Percentiles rank a stretch among this genome's conserved stretches.
Conservation (phyloP, 1,140 invertebrate species). For the Portunus trituberculatus region DNA sequence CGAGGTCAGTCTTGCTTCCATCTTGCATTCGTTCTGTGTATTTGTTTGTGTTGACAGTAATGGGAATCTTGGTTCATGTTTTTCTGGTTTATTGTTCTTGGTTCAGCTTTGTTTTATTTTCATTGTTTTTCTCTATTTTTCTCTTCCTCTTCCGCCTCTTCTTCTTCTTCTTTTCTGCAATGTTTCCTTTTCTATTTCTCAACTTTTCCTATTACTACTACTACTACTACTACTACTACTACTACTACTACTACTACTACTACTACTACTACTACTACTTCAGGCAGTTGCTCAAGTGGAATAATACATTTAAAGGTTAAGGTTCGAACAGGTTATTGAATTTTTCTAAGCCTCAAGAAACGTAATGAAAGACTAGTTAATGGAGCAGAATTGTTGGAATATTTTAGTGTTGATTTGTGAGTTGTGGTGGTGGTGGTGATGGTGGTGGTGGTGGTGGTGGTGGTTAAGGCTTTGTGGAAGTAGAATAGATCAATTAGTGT, state of each 20-base stretch:
- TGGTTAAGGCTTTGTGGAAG: neutral
- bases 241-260: no score
- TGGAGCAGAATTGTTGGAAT: neutral
- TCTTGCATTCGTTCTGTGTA: no score
- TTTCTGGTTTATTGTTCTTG: no score
- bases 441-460: slow-evolving; percentile 11
- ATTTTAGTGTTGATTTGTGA: neutral
- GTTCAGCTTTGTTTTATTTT: neutral
- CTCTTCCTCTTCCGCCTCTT: neutral
- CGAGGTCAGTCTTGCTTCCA: no score
- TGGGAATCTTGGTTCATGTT: neutral
- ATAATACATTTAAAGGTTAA: no score
- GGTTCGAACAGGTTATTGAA: no score
- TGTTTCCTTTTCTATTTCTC: neutral
- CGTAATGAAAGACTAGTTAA: neutral
- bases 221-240: neutral
- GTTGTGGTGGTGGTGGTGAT: neutral
- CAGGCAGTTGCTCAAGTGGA: no score
- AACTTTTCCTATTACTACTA: neutral
- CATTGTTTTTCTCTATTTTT: neutral
- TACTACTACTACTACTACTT: no score
- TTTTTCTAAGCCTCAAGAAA: no score
- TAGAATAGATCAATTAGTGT: neutral
- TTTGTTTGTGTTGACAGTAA: neutral
- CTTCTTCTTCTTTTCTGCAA: no score